These are phyloP conservation scores for Mustela lutreola DNA, from an alignment of 2,113 vertebrate species.

Conservation along the genomic window DNA sequence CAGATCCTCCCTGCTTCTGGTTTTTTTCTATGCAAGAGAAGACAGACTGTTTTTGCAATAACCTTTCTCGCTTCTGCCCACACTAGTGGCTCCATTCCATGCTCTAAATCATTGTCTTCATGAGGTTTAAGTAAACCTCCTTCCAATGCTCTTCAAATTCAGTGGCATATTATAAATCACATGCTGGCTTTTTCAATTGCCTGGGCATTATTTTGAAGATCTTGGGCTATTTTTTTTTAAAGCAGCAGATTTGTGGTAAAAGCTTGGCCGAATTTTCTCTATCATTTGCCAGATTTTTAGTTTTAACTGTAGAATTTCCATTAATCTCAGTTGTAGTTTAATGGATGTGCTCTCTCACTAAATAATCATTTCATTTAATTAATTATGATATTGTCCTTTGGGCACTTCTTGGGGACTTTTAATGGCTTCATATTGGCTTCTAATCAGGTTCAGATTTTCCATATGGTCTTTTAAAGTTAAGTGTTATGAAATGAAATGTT, in stretches of 20 bases:
- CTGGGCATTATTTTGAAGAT: slow-evolving; percentile 81
- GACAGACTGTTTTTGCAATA: slow-evolving; percentile 83
- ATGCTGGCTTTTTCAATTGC: slow-evolving; percentile 75
- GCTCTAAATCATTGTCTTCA: slow-evolving; percentile 85
- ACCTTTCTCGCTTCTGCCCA: slow-evolving; percentile 83
- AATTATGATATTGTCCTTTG: neutral
- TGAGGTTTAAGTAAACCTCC: slow-evolving; percentile 83
- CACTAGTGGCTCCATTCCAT: slow-evolving; percentile 83
- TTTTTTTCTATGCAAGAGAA: slow-evolving; percentile 75
- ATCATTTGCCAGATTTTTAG: slow-evolving; percentile 30
- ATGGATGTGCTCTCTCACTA: neutral
- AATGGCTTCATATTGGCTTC: neutral
- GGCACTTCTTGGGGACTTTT: neutral
- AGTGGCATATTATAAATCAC: slow-evolving; percentile 82
- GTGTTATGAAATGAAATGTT: neutral
- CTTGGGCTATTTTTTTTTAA: slow-evolving; percentile 76
- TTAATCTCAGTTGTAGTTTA: neutral
- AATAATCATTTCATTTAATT: neutral
- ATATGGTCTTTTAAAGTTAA: neutral
- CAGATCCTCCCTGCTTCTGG: slow-evolving; percentile 79
- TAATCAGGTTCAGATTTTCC: neutral
- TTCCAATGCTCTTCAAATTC: slow-evolving; percentile 83
- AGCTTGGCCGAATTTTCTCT: slow-evolving; percentile 75
- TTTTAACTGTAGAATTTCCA: neutral
- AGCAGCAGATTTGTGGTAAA: slow-evolving; percentile 76